A percentile compares a stretch with the other conserved stretches of the same genome.
Evolutionary conservation across 2,888 invertebrate genomes (phyloP).

Genomic region (Marronus borbonicus): DNA sequence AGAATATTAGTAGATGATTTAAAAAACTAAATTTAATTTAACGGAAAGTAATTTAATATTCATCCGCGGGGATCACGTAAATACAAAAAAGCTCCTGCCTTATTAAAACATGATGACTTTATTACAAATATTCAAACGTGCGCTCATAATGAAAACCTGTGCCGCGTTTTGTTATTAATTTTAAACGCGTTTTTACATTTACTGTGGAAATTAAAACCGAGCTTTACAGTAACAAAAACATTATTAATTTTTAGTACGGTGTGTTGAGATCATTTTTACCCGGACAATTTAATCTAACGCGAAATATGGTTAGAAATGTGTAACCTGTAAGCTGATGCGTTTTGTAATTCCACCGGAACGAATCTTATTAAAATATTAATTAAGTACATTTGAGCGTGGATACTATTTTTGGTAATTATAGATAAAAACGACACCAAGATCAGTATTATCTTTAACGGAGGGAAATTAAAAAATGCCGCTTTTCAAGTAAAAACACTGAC

Average conservation of each 20-base stretch:
- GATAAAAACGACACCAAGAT: constrained; percentile 34
- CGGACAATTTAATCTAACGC: constrained; percentile 34
- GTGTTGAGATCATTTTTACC: constrained; percentile 29
- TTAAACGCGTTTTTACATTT: constrained; percentile 37
- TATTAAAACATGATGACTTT: constrained; percentile 37
- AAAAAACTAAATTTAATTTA: constrained; percentile 38
- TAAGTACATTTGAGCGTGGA: constrained; percentile 39
- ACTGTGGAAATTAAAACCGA: constrained; percentile 28
- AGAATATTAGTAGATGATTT: background rate
- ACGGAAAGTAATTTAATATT: constrained; percentile 26
- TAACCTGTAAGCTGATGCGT: constrained; percentile 19
- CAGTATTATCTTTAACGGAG: constrained; percentile 41
- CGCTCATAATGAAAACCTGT: background rate
- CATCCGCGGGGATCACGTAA: background rate
- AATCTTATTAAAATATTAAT: constrained; percentile 52
- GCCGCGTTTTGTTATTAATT: constrained; percentile 37
- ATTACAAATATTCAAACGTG: constrained; percentile 38
- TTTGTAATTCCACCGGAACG: constrained; percentile 18
- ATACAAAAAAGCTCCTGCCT: constrained; percentile 27
- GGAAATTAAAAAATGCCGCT: constrained; percentile 63
- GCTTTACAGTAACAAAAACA: constrained; percentile 30
- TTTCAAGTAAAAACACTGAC: constrained; percentile 69
- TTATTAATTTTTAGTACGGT: constrained; percentile 34
- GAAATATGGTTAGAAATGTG: constrained; percentile 29
- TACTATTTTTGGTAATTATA: constrained; percentile 46